Conservation (phyloP, 2,888 invertebrate genomes). For the Polia nebulosa region DNA sequence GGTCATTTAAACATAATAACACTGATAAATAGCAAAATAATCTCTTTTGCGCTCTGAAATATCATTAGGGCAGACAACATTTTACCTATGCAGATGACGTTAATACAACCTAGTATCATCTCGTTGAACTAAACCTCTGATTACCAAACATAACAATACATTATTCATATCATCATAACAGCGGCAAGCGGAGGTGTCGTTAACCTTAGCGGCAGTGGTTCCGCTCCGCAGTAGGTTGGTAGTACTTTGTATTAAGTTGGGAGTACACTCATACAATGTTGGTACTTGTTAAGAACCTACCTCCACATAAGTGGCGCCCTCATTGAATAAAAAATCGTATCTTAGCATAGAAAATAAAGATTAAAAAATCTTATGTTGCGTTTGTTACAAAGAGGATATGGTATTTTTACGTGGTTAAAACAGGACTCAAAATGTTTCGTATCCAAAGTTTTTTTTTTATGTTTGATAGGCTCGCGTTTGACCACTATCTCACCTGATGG, state of each 20-base stretch:
- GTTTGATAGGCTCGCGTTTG: too few relatives aligned
- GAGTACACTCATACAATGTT: not conserved
- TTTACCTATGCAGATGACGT: not conserved
- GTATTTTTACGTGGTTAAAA: too few relatives aligned
- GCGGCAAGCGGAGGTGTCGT: conserved; percentile 41
- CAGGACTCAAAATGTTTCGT: too few relatives aligned
- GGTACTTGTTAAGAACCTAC: not conserved
- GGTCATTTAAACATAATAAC: not conserved
- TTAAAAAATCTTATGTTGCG: too few relatives aligned
- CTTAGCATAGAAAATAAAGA: too few relatives aligned
- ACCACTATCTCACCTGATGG: too few relatives aligned
- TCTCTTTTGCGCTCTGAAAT: not conserved
- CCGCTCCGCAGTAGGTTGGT: conserved; percentile 4
- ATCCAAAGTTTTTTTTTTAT: too few relatives aligned
- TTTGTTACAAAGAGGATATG: too few relatives aligned
- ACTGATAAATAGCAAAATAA: too few relatives aligned
- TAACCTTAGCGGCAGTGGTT: conserved; percentile 38
- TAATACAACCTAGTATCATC: not conserved
- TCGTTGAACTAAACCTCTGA: conserved; percentile 16
- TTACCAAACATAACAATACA: conserved; percentile 37
- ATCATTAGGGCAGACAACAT: not conserved
- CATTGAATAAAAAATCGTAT: too few relatives aligned
- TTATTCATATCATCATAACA: conserved; percentile 28
- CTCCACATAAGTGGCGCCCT: too few relatives aligned
- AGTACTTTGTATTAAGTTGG: not conserved